Base-by-base conservation (phyloP, 1,140 invertebrate species). In the Pachyrhynchus sulphureomaculatus region DNA sequence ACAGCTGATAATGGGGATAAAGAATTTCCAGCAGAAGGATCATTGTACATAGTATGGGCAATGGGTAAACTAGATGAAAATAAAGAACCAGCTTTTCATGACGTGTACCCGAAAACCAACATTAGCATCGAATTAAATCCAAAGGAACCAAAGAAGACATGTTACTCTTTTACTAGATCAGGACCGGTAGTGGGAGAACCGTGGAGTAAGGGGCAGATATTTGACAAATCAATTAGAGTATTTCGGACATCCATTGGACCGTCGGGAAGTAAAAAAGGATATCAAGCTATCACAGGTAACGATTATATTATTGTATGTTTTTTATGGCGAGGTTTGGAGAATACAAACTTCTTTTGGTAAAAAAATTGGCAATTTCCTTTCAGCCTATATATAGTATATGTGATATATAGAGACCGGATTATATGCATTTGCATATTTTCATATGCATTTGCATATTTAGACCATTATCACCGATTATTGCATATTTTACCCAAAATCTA, bases 51-150 rank as follows among this genome's bases (percentile, higher is more conserved):
- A 12, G 81, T 95, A 4, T 96, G 93, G 93, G 91, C 92, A 0
- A 77, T 95, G 15, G 94, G 94, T 9, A 82, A 83, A 59, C 75
- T 95, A 44, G 90, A 93, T 72, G 79, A 83, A 12, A 87, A 86
- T 51, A 86, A 86, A 36, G 88, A 93, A 71, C 93, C 93, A 0
- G 85, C 85, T 49, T 94, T 91, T 73, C 93, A 96, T 73, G 86
- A 90, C 48, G 71, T 88, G 47, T 93, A 91, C 78, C 89, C 89
- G 10, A 88, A 88, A 70, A 78, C 80, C 15, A 81, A 88, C 72
- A 75, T 89, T 0, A 78, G 81, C 58, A 75, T 95, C 4, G 80
- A 90, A 45, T 80, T 95, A 21, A 83, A 81, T 45, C 78, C 83
- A 9, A 83, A 81, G 33, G 83, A 87, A 62, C 81, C 83, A 0